Evolutionary conservation across 2,113 vertebrate species (phyloP).

Genomic region (Talpa occidentalis): DNA sequence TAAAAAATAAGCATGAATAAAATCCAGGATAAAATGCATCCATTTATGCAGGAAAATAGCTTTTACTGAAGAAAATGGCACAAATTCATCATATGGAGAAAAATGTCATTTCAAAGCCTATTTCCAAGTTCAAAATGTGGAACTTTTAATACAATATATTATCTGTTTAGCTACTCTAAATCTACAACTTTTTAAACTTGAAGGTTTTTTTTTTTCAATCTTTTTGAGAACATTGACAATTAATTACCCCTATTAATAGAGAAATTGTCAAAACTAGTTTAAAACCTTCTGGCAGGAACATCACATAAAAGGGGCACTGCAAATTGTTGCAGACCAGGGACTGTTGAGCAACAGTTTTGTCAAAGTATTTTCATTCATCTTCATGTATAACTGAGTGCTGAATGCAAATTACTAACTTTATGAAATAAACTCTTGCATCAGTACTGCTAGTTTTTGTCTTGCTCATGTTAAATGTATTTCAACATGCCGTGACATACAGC

Average conservation of each 20-base stretch:
- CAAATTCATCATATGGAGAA: conserved; percentile 77
- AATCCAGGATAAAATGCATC: conserved; percentile 79
- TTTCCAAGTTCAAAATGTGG: conserved; percentile 70
- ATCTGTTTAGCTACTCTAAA: conserved; percentile 66
- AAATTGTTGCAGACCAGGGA: not conserved
- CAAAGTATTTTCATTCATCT: conserved; percentile 5
- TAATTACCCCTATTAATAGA: conserved; percentile 60
- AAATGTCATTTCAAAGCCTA: conserved; percentile 76
- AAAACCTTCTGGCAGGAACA: not conserved
- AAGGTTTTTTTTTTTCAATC: not conserved
- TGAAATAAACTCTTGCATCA: conserved; percentile 30
- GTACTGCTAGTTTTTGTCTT: conserved; percentile 15
- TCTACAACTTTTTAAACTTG: conserved; percentile 60
- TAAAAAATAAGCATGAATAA: conserved; percentile 81
- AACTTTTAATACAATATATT: conserved; percentile 73
- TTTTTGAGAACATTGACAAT: conserved; percentile 51
- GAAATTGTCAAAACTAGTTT: conserved; percentile 26
- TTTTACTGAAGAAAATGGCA: conserved; percentile 81
- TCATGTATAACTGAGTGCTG: not conserved
- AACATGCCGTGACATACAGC: conserved; percentile 82
- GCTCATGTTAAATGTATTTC: conserved; percentile 39
- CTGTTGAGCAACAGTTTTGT: not conserved
- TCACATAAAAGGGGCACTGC: not conserved
- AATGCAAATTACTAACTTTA: conserved; percentile 55
- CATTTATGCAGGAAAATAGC: conserved; percentile 80